These are phyloP conservation scores for Illadopsis cleaveri DNA, from an alignment of 2,113 vertebrate species.

Conservation along the genomic window DNA sequence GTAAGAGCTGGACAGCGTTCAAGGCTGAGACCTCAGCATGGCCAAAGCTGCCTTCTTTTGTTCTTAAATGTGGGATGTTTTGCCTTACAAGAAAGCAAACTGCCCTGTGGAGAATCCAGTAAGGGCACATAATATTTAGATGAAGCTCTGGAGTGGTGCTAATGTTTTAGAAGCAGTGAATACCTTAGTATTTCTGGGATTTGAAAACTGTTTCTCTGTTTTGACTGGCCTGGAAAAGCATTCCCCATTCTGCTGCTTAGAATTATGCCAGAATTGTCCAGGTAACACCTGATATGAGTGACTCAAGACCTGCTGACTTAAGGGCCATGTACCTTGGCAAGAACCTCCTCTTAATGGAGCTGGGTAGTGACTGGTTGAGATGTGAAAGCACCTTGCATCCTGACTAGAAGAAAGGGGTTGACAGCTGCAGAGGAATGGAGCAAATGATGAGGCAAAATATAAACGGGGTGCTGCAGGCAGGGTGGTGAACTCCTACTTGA, in stretches of 20 bases:
- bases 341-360: neutral
- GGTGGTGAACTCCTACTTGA: too few species aligned
- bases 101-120: neutral
- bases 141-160: neutral
- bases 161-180: neutral
- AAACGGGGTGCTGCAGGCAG: neutral
- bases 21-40: neutral
- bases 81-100: neutral
- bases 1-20: conserved; percentile 60
- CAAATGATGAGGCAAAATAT: neutral
- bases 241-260: neutral
- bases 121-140: neutral
- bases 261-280: neutral
- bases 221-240: neutral
- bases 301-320: neutral
- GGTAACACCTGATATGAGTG: neutral
- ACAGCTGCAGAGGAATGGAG: neutral
- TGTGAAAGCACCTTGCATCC: neutral
- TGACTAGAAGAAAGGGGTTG: neutral
- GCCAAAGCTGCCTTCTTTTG: neutral
- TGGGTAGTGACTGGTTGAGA: neutral
- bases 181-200: neutral
- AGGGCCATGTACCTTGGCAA: neutral
- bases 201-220: neutral
- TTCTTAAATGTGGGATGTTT: neutral